phyloP scores from a whole-genome alignment of 2,888 invertebrate species.

The Xylocampa areola region DNA sequence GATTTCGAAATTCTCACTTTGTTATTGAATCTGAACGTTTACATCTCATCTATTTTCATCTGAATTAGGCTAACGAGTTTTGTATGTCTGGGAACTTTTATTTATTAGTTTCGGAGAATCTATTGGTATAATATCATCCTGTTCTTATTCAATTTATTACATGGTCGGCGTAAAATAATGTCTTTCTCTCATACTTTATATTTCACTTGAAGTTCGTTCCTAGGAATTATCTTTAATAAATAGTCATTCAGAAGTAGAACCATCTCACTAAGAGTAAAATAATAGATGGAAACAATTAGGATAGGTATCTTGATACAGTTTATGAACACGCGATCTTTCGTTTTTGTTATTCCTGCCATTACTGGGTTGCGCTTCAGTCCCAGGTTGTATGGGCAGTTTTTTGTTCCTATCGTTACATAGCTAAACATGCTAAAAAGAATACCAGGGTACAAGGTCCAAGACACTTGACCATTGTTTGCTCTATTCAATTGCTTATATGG shows the following conservation, averaged over 20 bases:
- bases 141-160: no score
- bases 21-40: no score
- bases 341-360: slow-evolving; percentile 56
- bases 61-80: no score
- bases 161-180: no score
- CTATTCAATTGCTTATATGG: slow-evolving; percentile 26
- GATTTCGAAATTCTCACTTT: no score
- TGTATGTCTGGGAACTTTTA: no score
- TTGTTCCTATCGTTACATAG: slow-evolving; percentile 44
- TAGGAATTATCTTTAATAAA: background rate
- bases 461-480: slow-evolving; percentile 39
- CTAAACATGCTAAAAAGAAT: slow-evolving; percentile 38
- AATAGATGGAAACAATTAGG: slow-evolving; percentile 10
- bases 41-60: no score
- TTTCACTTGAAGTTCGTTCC: no score
- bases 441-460: slow-evolving; percentile 37
- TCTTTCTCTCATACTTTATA: no score
- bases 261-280: background rate
- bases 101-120: no score
- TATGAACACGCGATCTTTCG: slow-evolving; percentile 30
- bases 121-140: no score
- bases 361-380: slow-evolving; percentile 58
- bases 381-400: slow-evolving; percentile 49
- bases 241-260: slow-evolving; percentile 4
- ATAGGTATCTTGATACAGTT: slow-evolving; percentile 30